These are phyloP conservation scores for Fistularia commersonii DNA, from an alignment of 2,797 vertebrate genomes.

Conservation along the genomic window DNA sequence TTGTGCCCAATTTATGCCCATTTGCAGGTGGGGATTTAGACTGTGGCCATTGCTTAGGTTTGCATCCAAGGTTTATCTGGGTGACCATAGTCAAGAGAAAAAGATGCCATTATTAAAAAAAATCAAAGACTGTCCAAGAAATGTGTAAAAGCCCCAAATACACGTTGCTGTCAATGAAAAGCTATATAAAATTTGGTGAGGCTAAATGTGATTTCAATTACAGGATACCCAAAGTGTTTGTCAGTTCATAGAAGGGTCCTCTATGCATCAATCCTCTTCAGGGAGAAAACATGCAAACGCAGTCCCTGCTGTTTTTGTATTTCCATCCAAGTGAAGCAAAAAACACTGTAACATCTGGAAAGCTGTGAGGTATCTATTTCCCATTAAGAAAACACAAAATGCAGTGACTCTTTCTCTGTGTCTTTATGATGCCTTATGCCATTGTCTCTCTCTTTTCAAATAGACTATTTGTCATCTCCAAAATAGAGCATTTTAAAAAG, in stretches of 20 bases:
- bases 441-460: conserved; percentile 70
- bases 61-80: conserved; percentile 18
- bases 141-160: conserved; percentile 11
- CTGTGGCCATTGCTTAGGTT: conserved; percentile 1
- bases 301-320: conserved; percentile 62
- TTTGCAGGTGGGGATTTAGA: conserved; percentile 2
- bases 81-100: conserved; percentile 13
- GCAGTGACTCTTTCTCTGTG: conserved; percentile 39
- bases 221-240: conserved; percentile 13
- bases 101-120: conserved; percentile 22
- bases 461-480: conserved; percentile 78
- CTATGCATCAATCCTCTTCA: conserved; percentile 12
- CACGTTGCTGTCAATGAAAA: conserved; percentile 15
- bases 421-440: conserved; percentile 42
- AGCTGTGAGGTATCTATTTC: conserved; percentile 52
- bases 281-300: conserved; percentile 36
- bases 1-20: conserved; percentile 7
- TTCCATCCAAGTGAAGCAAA: conserved; percentile 60
- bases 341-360: conserved; percentile 67
- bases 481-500: conserved; percentile 81
- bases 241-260: background rate
- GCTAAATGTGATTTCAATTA: conserved; percentile 29
- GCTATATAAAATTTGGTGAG: conserved; percentile 10
- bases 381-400: conserved; percentile 42
- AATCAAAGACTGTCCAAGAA: conserved; percentile 14